These are phyloP conservation scores for Sinopyrophorus schimmeli DNA, from an alignment of 2,888 invertebrate species.

Conservation along the genomic window DNA sequence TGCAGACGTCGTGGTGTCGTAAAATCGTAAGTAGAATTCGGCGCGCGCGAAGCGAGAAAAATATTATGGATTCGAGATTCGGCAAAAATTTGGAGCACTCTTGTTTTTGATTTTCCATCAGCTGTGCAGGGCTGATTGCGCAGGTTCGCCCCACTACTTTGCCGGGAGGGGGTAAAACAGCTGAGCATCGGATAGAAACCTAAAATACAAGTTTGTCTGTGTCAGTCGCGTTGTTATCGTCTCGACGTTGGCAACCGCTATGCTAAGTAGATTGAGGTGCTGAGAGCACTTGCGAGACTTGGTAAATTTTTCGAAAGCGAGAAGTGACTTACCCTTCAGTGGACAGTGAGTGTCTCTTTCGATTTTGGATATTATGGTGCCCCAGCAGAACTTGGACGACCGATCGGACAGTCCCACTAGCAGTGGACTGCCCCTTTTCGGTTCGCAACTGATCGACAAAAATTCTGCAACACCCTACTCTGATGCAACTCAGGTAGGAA, in stretches of 20 bases:
- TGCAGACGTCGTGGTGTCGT: no score
- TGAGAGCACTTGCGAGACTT: constrained; percentile 48
- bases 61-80: no score
- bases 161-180: constrained; percentile 49
- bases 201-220: constrained; percentile 59
- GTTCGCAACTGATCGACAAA: constrained; percentile 87
- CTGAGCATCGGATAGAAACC: constrained; percentile 55
- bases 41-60: no score
- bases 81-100: no score
- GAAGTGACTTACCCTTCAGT: constrained; percentile 29
- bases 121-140: constrained; percentile 38
- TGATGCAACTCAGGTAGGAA: constrained; percentile 93
- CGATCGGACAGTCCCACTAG: constrained; percentile 56
- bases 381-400: constrained; percentile 64
- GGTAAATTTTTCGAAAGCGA: constrained; percentile 40
- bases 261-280: constrained; percentile 51
- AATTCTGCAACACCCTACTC: constrained; percentile 94
- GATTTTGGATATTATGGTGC: constrained; percentile 64
- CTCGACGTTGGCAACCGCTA: constrained; percentile 47
- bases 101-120: constrained; percentile 45
- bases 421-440: constrained; percentile 76
- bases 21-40: no score
- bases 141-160: constrained; percentile 33
- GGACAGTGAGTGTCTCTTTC: constrained; percentile 21
- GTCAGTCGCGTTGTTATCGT: constrained; percentile 62